These are phyloP conservation scores for Clepsis dumicolana DNA, from an alignment of 2,888 invertebrate genomes.

Conservation along the genomic window DNA sequence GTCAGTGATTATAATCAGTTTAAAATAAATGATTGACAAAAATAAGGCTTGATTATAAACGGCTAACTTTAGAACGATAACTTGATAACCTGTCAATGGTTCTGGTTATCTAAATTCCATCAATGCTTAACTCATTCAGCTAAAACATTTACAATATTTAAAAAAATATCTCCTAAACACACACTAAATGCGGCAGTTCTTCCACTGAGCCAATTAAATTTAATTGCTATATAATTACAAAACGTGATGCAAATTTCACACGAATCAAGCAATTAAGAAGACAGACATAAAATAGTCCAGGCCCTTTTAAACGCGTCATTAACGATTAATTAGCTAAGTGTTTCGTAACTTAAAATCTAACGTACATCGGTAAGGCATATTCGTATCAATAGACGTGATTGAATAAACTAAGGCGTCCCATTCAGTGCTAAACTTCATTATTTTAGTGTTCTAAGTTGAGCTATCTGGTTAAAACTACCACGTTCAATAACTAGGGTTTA, in stretches of 20 bases:
- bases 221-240: conserved; percentile 30
- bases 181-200: conserved; percentile 45
- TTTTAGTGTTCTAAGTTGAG: conserved; percentile 46
- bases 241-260: conserved; percentile 11
- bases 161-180: conserved; percentile 43
- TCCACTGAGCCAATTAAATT: conserved; percentile 2
- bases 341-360: conserved; percentile 54
- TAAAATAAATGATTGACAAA: not conserved
- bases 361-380: conserved; percentile 57
- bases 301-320: conserved; percentile 4
- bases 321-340: conserved; percentile 33
- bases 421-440: conserved; percentile 52
- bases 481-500: conserved; percentile 10
- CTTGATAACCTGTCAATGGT: not conserved
- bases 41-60: not conserved
- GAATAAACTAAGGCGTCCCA: conserved; percentile 58
- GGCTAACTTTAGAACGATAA: not conserved
- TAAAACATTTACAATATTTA: conserved; percentile 17
- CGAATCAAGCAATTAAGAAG: conserved; percentile 16
- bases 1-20: conserved; percentile 2
- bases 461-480: conserved; percentile 42
- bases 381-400: conserved; percentile 49
- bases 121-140: conserved; percentile 2
- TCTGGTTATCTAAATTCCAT: not conserved
- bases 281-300: not conserved